These are phyloP conservation scores for Thecophora atra DNA, from an alignment of 2,888 invertebrate genomes.

Conservation along the genomic window DNA sequence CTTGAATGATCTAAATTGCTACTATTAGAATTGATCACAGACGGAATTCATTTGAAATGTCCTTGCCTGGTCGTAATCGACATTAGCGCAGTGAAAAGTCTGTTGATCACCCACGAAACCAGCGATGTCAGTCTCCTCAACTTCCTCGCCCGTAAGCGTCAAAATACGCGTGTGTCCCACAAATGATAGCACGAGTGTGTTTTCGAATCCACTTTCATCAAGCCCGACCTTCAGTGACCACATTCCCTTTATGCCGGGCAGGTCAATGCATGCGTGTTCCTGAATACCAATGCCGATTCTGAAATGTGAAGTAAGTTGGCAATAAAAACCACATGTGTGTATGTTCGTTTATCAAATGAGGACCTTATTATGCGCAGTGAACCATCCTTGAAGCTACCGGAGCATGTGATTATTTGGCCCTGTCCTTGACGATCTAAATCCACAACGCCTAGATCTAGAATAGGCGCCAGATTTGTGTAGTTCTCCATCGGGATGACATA, in stretches of 20 bases:
- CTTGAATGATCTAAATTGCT: conserved; percentile 69
- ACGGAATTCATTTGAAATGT: neutral
- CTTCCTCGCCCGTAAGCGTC: conserved; percentile 92
- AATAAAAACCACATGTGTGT: neutral
- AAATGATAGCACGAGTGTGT: conserved; percentile 92
- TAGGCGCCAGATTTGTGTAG: conserved; percentile 96
- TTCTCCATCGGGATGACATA: conserved; percentile 96
- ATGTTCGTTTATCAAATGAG: neutral
- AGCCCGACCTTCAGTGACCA: conserved; percentile 89
- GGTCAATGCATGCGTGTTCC: conserved; percentile 96
- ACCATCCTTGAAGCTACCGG: conserved; percentile 97
- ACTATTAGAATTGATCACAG: neutral
- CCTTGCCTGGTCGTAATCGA: conserved; percentile 79
- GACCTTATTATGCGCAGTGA: conserved; percentile 87
- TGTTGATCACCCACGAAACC: conserved; percentile 93
- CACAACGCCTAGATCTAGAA: conserved; percentile 97
- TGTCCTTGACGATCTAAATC: conserved; percentile 97
- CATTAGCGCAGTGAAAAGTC: conserved; percentile 94
- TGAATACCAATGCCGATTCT: conserved; percentile 99
- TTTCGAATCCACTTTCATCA: conserved; percentile 74
- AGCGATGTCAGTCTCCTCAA: conserved; percentile 94
- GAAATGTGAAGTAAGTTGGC: neutral
- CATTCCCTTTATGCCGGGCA: conserved; percentile 97
- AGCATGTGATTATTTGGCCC: conserved; percentile 97
- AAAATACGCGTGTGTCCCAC: conserved; percentile 96